phyloP scores from a whole-genome alignment of 92 coral and sea anemone genomes.

The Palythoa caribaeorum region DNA sequence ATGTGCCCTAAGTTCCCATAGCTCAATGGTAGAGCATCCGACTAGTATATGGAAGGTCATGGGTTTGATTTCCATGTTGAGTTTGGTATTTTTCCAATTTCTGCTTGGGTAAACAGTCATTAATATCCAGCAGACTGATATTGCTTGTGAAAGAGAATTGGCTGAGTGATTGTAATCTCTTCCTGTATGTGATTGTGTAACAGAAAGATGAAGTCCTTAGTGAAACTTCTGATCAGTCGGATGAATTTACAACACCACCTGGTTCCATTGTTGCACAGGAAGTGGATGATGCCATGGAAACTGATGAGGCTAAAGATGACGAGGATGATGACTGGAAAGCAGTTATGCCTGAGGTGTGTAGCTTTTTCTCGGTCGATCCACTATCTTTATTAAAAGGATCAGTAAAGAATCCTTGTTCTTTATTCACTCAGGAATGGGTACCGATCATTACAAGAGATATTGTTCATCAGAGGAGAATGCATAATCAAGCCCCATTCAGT shows the following conservation, averaged over 20 bases:
- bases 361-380: background rate
- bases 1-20: no score
- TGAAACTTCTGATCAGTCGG: conserved; percentile 85
- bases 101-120: no score
- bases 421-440: conserved; percentile 87
- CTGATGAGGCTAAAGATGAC: conserved; percentile 62
- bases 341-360: conserved; percentile 86
- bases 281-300: conserved; percentile 54
- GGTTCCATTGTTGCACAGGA: conserved; percentile 70
- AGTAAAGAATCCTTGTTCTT: background rate
- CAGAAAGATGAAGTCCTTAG: conserved; percentile 69
- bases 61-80: no score
- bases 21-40: no score
- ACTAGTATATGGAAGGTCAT: no score
- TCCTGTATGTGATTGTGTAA: background rate
- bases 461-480: conserved; percentile 83
- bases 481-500: conserved; percentile 95
- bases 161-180: no score
- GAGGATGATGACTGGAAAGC: conserved; percentile 84
- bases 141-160: no score
- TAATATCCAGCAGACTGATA: no score
- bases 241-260: conserved; percentile 83
- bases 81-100: no score
- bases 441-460: conserved; percentile 94
- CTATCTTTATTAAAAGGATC: background rate